Base-by-base conservation (phyloP, 1,140 invertebrate species). In the Aphaenogaster rudis region DNA sequence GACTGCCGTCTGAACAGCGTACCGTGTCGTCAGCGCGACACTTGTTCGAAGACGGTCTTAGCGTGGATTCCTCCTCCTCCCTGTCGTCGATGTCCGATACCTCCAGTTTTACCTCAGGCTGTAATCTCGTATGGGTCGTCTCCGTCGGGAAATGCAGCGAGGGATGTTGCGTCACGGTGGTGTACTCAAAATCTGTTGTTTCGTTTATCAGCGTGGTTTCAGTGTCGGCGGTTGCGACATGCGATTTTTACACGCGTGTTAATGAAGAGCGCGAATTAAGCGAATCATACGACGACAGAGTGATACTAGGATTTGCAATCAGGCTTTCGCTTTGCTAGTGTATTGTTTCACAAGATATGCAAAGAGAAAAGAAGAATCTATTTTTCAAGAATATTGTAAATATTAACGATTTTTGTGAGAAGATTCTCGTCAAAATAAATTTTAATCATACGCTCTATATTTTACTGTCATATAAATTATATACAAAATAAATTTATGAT, bases 1-100 rank as follows among this genome's bases (percentile, higher is more conserved):
- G 93, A 91, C 93, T 95, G 71, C 90, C 93, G 82, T 95, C 94
- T 8, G 67, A 57, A 86, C 96, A 96, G 54, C 93, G 93, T 36
- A 95, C 93, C 82, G 94, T 92, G 84, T 95, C 95, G 84, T 96
- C 96, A 28, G 94, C 95, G 21, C 95, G 94, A 90, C 96, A 96
- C 63, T 92, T 93, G 77, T 93, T 92, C 54, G 88, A 63, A 0
- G 87, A 86, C 64, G 88, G 11, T 28, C 87, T 88, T 15, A 90
- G 76, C 2, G 89, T 87, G 8, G 72, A 82, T 1, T 64, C 72
- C 6, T 63, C 77, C 0, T 59, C 71, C 5, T 33, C 36, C 28
- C 54, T 11, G 15, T 52, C 7, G 0, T 59, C 69, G 64, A 33
- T 3, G 13, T 21, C 11, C 1, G 54, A 17, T 78, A 36, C 28